Percentiles rank a stretch among this genome's conserved stretches.
phyloP scores from a whole-genome alignment of 1,140 invertebrate species.

The Aphelenchoides avenae region DNA sequence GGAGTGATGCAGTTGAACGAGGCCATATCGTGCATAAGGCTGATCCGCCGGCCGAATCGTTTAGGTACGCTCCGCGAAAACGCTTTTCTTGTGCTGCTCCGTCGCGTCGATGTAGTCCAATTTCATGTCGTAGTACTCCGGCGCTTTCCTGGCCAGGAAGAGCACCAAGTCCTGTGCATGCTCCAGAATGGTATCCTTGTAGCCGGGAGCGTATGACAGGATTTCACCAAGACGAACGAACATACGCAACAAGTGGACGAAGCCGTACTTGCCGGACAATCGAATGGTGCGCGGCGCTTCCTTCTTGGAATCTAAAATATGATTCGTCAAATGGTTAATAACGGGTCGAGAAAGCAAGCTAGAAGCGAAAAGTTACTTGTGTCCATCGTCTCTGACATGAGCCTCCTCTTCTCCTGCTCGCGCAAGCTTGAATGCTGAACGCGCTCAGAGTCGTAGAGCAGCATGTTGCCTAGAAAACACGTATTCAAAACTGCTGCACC shows the following conservation, averaged over 20 bases:
- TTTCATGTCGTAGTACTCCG: conserved; percentile 17
- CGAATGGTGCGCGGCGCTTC: too few species aligned
- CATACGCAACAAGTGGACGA: conserved; percentile 25
- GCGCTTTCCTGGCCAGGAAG: conserved; percentile 28
- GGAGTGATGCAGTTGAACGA: too few species aligned
- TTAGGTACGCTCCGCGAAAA: too few species aligned
- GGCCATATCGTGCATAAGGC: too few species aligned
- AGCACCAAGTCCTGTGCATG: conserved; percentile 34
- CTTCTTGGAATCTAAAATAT: too few species aligned
- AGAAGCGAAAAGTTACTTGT: too few species aligned
- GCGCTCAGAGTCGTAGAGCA: conserved; percentile 35
- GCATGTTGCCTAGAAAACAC: conserved; percentile 22
- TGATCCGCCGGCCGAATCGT: too few species aligned
- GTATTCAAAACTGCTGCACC: too few species aligned
- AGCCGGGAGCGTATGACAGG: conserved; percentile 21
- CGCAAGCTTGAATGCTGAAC: conserved; percentile 24
- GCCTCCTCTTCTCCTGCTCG: too few species aligned
- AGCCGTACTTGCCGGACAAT: conserved; percentile 29
- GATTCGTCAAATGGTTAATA: too few species aligned
- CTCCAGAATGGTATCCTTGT: conserved; percentile 27
- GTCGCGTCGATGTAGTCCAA: conserved; percentile 26
- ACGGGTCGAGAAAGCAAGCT: too few species aligned
- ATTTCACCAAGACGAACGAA: conserved; percentile 35
- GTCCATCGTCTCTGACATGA: too few species aligned
- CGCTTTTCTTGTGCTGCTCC: conserved; percentile 27